Base-by-base conservation (phyloP, 2,888 invertebrate genomes). In the Synergus gifuensis region DNA sequence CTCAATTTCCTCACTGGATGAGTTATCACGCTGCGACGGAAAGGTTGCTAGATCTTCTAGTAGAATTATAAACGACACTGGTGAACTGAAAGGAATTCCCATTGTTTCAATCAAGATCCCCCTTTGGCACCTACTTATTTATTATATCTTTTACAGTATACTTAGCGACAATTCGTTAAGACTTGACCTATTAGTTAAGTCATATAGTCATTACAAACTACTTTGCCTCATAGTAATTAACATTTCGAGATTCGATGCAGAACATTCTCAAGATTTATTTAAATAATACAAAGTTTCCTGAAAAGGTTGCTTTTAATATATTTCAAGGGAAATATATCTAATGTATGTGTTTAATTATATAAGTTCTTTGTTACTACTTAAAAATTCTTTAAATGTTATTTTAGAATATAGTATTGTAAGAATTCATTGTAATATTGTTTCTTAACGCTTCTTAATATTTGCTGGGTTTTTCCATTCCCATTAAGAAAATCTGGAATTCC, bases 101-200 rank as follows among this genome's bases (percentile, higher is more conserved):
- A 66, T 66, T 66, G 66, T 66, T 66, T n/a, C 14, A 42, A 9
- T 66, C 11, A 66, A 16, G 12, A 42, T 42, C 42, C 1, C n/a
- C 2, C 42, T 66, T 16, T 14, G 36, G 42, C 18, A 66, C 36
- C 14, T 36, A 64, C 54, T 64, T 36, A 63, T 63, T 64, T 36
- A 63, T 63, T 63, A 64, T 64, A 36, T 64, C 40, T 40, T 28
- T 28, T 8, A 64, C 40, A 16, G 63, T 64, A 40, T 64, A 16
- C 42, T 66, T 66, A 66, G n/a, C 66, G 42, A 66, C 42, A 66
- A 42, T 66, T 66, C 40, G 2, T 42, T 42, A 66, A 66, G 40
- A 36, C 40, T n/a, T 66, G 42, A 40, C 66, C 66, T 42, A 66
- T 66, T 60, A 60, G 5, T 60, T 11, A 22, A 60, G 60, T 12